These are phyloP conservation scores for Rhyzopertha dominica DNA, from an alignment of 1,140 invertebrate genomes.

Conservation along the genomic window DNA sequence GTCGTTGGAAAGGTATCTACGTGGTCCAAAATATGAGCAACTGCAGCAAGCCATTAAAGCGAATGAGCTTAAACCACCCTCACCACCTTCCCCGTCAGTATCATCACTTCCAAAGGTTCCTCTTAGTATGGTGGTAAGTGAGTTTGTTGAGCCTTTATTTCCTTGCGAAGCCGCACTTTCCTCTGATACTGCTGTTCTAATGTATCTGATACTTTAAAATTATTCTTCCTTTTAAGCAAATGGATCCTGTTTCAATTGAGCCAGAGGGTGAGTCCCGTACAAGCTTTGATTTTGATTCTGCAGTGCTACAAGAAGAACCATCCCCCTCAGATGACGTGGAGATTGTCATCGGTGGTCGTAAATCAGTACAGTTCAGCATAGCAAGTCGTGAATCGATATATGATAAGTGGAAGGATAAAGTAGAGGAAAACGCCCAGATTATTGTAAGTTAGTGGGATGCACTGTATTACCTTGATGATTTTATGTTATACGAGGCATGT, in stretches of 20 bases:
- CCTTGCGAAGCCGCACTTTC: background rate
- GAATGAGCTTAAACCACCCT: conserved; percentile 60
- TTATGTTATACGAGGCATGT: too few species aligned
- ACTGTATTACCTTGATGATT: too few species aligned
- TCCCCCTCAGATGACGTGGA: conserved; percentile 58
- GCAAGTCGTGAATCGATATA: conserved; percentile 60
- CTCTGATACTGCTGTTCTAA: background rate
- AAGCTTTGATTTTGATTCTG: conserved; percentile 55
- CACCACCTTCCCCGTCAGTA: conserved; percentile 67
- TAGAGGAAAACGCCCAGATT: conserved; percentile 64
- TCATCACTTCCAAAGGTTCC: conserved; percentile 72
- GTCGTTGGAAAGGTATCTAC: conserved; percentile 77
- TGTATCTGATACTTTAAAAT: too few species aligned
- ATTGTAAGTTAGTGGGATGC: conserved; percentile 60
- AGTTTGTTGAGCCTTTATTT: conserved; percentile 1
- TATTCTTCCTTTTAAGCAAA: conserved; percentile 29
- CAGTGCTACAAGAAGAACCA: conserved; percentile 52
- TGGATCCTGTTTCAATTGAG: conserved; percentile 60
- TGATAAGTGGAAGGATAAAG: conserved; percentile 64
- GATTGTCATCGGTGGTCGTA: conserved; percentile 59
- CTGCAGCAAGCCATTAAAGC: conserved; percentile 78
- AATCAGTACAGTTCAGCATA: conserved; percentile 50
- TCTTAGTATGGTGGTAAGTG: conserved; percentile 51
- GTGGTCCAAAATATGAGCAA: conserved; percentile 86
- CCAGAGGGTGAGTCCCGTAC: conserved; percentile 61